Conservation (phyloP, 1,140 invertebrate genomes). For the Aphelenchoides avenae region DNA sequence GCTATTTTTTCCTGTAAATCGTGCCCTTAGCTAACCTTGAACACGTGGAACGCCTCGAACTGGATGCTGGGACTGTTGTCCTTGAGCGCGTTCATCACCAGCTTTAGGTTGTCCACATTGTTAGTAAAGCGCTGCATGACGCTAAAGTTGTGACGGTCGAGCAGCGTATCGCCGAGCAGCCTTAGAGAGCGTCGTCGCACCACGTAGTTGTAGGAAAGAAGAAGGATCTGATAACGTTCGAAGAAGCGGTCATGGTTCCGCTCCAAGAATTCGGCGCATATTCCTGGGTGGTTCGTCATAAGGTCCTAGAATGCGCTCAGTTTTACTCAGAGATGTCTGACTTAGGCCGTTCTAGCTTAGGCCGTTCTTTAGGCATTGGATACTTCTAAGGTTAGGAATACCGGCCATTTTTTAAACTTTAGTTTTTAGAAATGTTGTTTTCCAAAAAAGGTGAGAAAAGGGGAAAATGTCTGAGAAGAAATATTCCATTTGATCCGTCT, state of each 20-base stretch:
- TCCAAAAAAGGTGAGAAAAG: too few species aligned
- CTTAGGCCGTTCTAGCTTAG: too few species aligned
- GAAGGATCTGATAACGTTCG: constrained; percentile 84
- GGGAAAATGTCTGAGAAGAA: too few species aligned
- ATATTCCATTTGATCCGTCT: constrained; percentile 3
- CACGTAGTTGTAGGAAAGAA: constrained; percentile 98
- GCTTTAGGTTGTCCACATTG: constrained; percentile 95
- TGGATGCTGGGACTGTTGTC: constrained; percentile 98
- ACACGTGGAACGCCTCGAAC: constrained; percentile 99
- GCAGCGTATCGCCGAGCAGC: constrained; percentile 87
- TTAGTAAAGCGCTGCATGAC: constrained; percentile 98
- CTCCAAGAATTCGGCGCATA: constrained; percentile 97
- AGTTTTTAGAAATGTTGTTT: too few species aligned
- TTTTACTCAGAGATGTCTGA: too few species aligned
- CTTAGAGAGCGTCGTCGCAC: constrained; percentile 75
- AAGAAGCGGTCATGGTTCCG: constrained; percentile 98
- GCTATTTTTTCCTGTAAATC: too few species aligned
- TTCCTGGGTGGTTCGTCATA: constrained; percentile 92
- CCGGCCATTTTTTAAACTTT: too few species aligned
- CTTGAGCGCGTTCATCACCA: constrained; percentile 99
- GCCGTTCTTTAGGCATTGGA: too few species aligned
- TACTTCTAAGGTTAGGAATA: too few species aligned
- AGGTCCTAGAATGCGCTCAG: constrained; percentile 74
- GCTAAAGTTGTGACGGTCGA: constrained; percentile 98
- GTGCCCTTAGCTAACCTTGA: constrained; percentile 88